Evolutionary conservation across 2,888 invertebrate genomes (phyloP), one percentile per base, ranked within the genome.

Genomic region (Agrilus cyanescens): DNA sequence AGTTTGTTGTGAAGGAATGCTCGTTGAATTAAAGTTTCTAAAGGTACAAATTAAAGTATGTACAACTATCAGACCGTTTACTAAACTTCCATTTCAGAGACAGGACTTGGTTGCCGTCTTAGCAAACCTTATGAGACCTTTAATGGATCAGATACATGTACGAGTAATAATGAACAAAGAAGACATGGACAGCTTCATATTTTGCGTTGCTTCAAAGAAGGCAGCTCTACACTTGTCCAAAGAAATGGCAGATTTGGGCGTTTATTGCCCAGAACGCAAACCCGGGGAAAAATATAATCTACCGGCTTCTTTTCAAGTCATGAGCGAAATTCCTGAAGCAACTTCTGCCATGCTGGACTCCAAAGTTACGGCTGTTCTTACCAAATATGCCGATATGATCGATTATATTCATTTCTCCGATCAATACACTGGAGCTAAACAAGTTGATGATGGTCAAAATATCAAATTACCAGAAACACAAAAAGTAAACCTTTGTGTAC

Each of bases 391-490:
- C 54, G 76, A 81, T 46, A 73, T 81, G 62, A 78, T 98, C 57
- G 96, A 98, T 66, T 97, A 85, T 68, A 85, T 98, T 65, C 97
- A 98, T 70, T 80, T 98, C 59, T 95, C 96, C 42, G 98, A 98
- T 71, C 88, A 95, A 62, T 98, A 82, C 70, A 84, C 86, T 53
- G 97, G 97, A 31, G 78, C 80, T 20, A 89, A 93, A 66, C 83
- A 84, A 62, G 81, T 84, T 59, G 96, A 96, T 37, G 66, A 67
- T 46, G 82, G 87, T 67, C 78, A 85, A 73, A 50, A 54, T 13
- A 50, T 62, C 12, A 61, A 59, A 52, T 50, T 61, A 46, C 62
- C 65, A n/a, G 65, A 66, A 12, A 59, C 61, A 42, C 62, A 64
- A 49, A 64, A 61, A 52, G 60, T 59, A 47, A 46, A 45, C 45